Evolutionary conservation across 2,888 invertebrate species (phyloP).

Genomic region (Agrilus biguttatus): DNA sequence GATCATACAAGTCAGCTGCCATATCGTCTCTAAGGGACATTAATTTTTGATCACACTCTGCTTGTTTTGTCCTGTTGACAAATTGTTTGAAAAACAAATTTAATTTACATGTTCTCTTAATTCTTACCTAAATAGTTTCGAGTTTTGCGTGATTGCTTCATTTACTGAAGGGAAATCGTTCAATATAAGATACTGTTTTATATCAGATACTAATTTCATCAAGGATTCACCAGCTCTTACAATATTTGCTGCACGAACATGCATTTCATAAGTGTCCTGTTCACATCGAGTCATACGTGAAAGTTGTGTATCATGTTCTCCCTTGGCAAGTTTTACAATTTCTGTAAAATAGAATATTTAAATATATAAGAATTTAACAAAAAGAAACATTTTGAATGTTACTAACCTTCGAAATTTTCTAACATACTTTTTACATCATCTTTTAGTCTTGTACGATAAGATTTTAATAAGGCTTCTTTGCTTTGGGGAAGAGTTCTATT

Average conservation of each 20-base stretch:
- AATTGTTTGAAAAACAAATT: background rate
- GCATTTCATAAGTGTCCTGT: conserved; percentile 94
- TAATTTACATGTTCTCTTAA: background rate
- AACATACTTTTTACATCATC: conserved; percentile 96
- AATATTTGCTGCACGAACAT: conserved; percentile 90
- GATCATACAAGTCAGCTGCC: conserved; percentile 82
- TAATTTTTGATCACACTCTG: conserved; percentile 84
- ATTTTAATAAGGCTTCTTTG: conserved; percentile 89
- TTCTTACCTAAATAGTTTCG: conserved; percentile 53
- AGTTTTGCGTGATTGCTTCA: conserved; percentile 90
- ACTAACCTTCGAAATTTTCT: conserved; percentile 86
- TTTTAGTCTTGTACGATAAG: conserved; percentile 85
- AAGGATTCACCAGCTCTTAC: conserved; percentile 93
- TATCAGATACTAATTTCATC: conserved; percentile 93
- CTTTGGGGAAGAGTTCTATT: conserved; percentile 70
- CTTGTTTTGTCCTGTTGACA: conserved; percentile 60
- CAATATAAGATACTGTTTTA: conserved; percentile 93
- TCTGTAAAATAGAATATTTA: conserved; percentile 39
- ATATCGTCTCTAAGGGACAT: conserved; percentile 88
- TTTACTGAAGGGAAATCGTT: conserved; percentile 98
- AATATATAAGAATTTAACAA: background rate
- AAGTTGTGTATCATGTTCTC: conserved; percentile 83
- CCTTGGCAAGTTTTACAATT: conserved; percentile 76
- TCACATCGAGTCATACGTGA: conserved; percentile 85
- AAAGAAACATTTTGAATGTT: conserved; percentile 7